Base-by-base conservation (phyloP, 1,140 invertebrate species). In the Bombus difficillimus region DNA sequence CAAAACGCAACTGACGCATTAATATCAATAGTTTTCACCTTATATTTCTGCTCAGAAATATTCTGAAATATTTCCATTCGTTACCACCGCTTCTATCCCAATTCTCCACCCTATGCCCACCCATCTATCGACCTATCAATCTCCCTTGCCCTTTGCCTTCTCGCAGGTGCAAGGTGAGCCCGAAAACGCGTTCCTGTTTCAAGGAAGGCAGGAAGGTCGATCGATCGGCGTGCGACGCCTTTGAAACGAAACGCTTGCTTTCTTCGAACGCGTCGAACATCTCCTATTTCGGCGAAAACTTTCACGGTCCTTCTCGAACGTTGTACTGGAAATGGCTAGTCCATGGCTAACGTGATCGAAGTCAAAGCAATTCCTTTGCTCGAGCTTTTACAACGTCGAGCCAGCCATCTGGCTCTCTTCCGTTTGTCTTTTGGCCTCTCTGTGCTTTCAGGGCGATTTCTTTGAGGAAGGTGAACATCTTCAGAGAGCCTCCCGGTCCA, bases 141-240 rank as follows among this genome's bases (percentile, higher is more conserved):
- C 39, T 59, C 10, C 32, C 34, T 74, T 62, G 53, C 78, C 69
- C 75, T 85, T 74, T 75, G 34, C 57, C 83, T 83, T 66, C 66
- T 10, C 43, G 66, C 76, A n/a, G 76, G 80, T 79, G 76, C 72
- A 86, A 89, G 87, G 64, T 80, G 77, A 89, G 80, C 10, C 74
- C 69, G 80, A 76, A 78, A 71, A 81, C 41, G 73, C 39, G 43
- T 53, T 43, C 41, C 53, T 77, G 43, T 53, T 83, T 89, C 57
- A 53, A 32, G 41, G 32, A 73, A 47, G 64, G 84, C 32, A 10
- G 85, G 64, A 81, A 86, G 80, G 76, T 86, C 88, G 76, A 86
- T 89, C 87, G 80, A 89, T 88, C 73, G 81, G 71, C 74, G 75
- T 59, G 57, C 53, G 28, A 66, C 73, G 43, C 69, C 53, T 75